Evolutionary conservation across 2,888 invertebrate species (phyloP), one percentile per base, ranked within the genome.

Genomic region (Oscheius onirici): DNA sequence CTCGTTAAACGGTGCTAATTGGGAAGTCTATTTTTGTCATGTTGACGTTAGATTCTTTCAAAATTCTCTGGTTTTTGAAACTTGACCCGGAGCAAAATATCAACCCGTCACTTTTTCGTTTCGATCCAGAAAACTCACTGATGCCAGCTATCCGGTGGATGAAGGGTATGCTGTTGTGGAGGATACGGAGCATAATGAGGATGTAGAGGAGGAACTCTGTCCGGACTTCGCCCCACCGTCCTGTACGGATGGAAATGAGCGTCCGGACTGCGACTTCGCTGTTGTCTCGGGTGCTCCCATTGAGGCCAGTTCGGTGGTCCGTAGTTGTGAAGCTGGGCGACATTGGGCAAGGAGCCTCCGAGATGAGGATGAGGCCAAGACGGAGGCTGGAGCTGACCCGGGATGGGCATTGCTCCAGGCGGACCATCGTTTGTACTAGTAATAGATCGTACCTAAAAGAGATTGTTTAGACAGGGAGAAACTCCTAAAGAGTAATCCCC

Each of bases 271-370:
- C 70, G 52, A 41, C 54, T 43, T 22, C 54, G 34, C 17, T 70
- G 52, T 10, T 41, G 52, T 22, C 40, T 41, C 15, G 49, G 44
- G 1, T 55, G 57, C 13, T 63, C 63, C 70, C 61, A 63, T 22
- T 72, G 82, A 13, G 74, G 75, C 73, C 77, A 78, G 41, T 77
- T 78, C 11, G 72, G 75, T 15, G 75, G 81, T 13, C 73, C 72
- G 57, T 77, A 80, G 40, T 73, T 74, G 51, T 75, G 79, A 52
- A 80, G 70, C 58, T 83, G 83, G 67, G 86, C 84, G 40, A 86
- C 84, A 57, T 86, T 86, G 3, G 86, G 86, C 10, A 87, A 74
- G 5, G 85, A 86, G 52, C 86, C 84, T 8, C 86, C 79, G 3
- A 79, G 72, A 40, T 58, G 58, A 28, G 46, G 63, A 20, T 81